A percentile compares a stretch with the other conserved stretches of the same genome.
Evolutionary conservation across 2,113 vertebrate genomes (phyloP).

Genomic region (Lethenteron reissneri): DNA sequence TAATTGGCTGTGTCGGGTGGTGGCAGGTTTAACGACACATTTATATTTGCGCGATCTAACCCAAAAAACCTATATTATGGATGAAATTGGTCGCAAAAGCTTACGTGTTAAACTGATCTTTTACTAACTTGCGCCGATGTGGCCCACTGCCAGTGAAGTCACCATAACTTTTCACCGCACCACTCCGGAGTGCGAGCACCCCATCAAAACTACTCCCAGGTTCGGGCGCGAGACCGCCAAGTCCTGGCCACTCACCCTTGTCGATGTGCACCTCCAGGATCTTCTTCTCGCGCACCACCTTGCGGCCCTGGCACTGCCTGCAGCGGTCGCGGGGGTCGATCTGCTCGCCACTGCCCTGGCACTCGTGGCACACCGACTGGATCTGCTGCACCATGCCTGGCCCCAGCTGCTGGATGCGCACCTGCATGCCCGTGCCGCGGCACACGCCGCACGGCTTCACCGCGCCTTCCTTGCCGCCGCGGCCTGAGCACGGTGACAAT

Average conservation of each 20-base stretch:
- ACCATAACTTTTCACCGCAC: no score
- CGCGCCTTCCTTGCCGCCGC: conserved; percentile 67
- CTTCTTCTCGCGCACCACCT: conserved; percentile 75
- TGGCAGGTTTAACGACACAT: no score
- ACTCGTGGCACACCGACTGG: conserved; percentile 68
- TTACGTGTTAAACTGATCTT: no score
- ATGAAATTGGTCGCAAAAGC: no score
- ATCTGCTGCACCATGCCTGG: conserved; percentile 94
- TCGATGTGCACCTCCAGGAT: conserved; percentile 82
- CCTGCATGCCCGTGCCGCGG: conserved; percentile 68
- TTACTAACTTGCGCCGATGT: no score
- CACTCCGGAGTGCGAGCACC: no score
- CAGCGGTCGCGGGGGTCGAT: conserved; percentile 74
- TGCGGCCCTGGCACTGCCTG: conserved; percentile 56
- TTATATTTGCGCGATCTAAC: no score
- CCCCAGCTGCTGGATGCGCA: conserved; percentile 69
- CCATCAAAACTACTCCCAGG: no score
- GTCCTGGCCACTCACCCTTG: conserved; percentile 36
- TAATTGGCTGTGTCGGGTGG: no score
- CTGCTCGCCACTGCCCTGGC: conserved; percentile 69
- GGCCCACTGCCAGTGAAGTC: no score
- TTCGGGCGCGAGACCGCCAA: no score
- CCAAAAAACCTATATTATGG: no score
- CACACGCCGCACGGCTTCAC: conserved; percentile 63
- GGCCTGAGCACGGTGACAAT: conserved; percentile 23